Base-by-base conservation (phyloP, 1,140 invertebrate species). In the Acyrthosiphon pisum region DNA sequence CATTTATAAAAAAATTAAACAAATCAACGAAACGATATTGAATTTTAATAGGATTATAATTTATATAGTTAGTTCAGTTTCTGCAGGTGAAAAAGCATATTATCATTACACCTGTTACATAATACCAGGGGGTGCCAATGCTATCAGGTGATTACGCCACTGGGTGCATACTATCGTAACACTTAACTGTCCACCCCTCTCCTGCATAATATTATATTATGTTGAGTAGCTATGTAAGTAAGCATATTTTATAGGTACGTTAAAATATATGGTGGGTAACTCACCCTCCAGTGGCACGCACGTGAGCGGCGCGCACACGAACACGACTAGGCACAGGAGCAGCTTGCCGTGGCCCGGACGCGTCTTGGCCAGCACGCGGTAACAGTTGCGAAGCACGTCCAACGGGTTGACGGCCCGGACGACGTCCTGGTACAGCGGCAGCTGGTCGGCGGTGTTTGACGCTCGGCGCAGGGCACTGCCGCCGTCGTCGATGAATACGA, bases 241-340 rank as follows among this genome's bases (percentile, higher is more conserved):
- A 56, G n/a, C 60, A 68, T 14, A 68, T 60, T 11, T 30, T 30
- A 60, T 30, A 50, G 0, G 26, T 68, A 30, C 30, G 14, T 30
- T 30, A 68, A 11, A 26, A 30, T 68, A 30, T 30, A 68, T 30
- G 4, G 26, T 30, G 0, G 0, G 7, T 4, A 23, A 84, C 91
- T 53, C 2, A 84, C 91, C 91, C 18, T 92, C 91, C 1, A 92
- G 48, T 6, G 91, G 76, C 9, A 84, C 81, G 20, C 68, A 83
- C 20, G 91, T 83, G 23, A 92, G 48, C 2, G 91, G 91, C 1
- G 91, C 91, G 35, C 91, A 92, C 9, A 50, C 14, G 30, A 92
- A 50, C 7, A 92, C 46, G 44, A 53, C 76, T 2, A 92, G n/a
- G 23, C 81, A 92, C 14, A 92, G 46, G 2, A 92, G 1, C n/a